Evolutionary conservation across 2,797 vertebrate genomes (phyloP).

Genomic region (Hemibagrus guttatus): DNA sequence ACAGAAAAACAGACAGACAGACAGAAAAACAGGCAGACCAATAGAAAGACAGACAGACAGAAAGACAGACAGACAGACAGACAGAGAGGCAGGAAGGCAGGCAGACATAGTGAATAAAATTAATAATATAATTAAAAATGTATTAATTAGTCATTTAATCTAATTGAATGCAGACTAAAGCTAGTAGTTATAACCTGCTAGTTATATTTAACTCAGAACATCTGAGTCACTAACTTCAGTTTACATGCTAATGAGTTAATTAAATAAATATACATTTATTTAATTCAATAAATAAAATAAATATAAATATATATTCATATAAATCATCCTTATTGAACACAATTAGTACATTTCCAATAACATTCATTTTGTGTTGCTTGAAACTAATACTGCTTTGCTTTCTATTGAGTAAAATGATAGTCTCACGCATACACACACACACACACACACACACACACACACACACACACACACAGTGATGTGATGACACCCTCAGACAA

Average conservation of each 20-base stretch:
- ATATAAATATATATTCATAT: too few species aligned
- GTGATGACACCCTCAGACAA: constrained; percentile 60
- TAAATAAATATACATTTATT: too few species aligned
- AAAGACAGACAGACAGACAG: constrained; percentile 65
- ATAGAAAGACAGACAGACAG: background rate
- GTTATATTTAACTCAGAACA: background rate
- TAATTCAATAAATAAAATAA: too few species aligned
- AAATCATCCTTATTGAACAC: too few species aligned
- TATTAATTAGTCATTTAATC: background rate
- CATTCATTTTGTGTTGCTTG: background rate
- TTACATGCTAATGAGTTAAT: too few species aligned
- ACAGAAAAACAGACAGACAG: background rate
- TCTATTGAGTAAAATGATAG: background rate
- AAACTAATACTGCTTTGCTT: background rate
- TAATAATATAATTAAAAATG: background rate
- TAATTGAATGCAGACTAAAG: background rate
- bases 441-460: background rate
- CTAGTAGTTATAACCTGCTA: background rate
- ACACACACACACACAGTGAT: constrained; percentile 33
- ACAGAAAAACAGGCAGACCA: constrained; percentile 41
- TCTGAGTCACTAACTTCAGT: too few species aligned
- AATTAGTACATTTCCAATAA: background rate
- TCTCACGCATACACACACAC: background rate
- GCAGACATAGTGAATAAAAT: background rate
- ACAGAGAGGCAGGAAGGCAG: constrained; percentile 63